Conservation (phyloP, 2,888 invertebrate genomes). For the Panorpa germanica region DNA sequence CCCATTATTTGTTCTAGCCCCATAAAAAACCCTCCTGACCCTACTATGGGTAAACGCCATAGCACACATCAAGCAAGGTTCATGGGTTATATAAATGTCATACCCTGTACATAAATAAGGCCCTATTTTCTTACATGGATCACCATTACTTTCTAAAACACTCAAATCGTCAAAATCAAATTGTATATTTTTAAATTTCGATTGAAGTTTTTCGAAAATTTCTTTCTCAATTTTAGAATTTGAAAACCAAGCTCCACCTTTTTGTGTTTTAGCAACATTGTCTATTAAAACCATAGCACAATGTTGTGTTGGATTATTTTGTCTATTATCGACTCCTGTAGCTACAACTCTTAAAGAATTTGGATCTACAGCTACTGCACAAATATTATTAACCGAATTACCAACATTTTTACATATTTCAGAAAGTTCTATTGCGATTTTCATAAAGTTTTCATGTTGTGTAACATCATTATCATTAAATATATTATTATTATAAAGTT, state of each 20-base stretch:
- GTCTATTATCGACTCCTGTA: constrained; percentile 34
- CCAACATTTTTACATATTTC: constrained; percentile 17
- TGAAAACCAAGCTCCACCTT: constrained; percentile 49
- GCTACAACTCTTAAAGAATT: constrained; percentile 40
- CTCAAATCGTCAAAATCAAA: constrained; percentile 19
- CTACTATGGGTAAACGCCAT: constrained; percentile 93
- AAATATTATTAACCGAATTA: constrained; percentile 18
- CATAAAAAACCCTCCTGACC: constrained; percentile 63
- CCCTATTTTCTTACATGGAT: constrained; percentile 29
- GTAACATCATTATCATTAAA: constrained; percentile 33
- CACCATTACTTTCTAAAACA: constrained; percentile 15
- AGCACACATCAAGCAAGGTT: constrained; percentile 89
- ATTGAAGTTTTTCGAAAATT: constrained; percentile 21
- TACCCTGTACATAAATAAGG: constrained; percentile 80
- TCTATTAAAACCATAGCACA: constrained; percentile 73
- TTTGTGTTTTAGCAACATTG: constrained; percentile 64
- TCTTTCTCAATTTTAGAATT: constrained; percentile 20
- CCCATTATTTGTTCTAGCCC: constrained; percentile 35
- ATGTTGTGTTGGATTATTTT: constrained; percentile 58
- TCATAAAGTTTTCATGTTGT: constrained; percentile 37
- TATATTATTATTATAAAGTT: constrained; percentile 35
- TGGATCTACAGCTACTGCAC: constrained; percentile 61
- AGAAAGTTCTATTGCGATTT: constrained; percentile 33
- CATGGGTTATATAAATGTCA: constrained; percentile 60
- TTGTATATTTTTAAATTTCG: constrained; percentile 20